Base-by-base conservation (phyloP, 2,797 vertebrate genomes). In the Esox lucius region DNA sequence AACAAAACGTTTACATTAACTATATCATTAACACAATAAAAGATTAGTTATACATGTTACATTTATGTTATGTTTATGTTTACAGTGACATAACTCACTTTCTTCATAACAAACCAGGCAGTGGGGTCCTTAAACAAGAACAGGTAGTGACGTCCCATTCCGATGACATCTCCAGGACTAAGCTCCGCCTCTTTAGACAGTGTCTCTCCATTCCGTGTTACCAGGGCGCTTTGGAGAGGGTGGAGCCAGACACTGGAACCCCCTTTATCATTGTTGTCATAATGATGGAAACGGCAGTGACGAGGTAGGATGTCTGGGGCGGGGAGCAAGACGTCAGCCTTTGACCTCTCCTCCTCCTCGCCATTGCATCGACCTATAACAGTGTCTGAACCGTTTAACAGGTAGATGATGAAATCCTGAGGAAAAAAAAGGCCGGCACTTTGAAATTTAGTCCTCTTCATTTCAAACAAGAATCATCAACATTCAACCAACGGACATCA, bases 321-420 rank as follows among this genome's bases (percentile, higher is more conserved):
- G 33, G 78, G 91, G 24, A 95, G 93, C 16, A 65, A 19, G 35
- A 93, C 28, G 70, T 88, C 85, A 0, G 83, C 77, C 59, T 88
- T 89, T 0, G 81, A 56, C 0, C 28, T 67, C 2, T 88, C 85
- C 15, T 81, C 86, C 0, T 73, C 78, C 28, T 82, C 75, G 22
- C 56, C 56, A 2, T 75, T 59, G 39, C 72, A 68, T 1, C 66
- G 79, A 1, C 94, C 94, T 0, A 94, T 87, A 8, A 90, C 49
- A 33, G 90, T 80, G 31, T 74, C 85, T 35, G 78, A 84, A 13
- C 84, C 85, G 0, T 77, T 83, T 9, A 95, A 87, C 2, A 93
- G 77, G 81, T 95, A 94, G 78, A 95, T 88, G 73, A 95, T 74
- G 48, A 94, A 94, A 80, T 95, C 94, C 94, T 95, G 81, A 65